Base-by-base conservation (phyloP, 2,888 invertebrate species). In the Furcula furcula region DNA sequence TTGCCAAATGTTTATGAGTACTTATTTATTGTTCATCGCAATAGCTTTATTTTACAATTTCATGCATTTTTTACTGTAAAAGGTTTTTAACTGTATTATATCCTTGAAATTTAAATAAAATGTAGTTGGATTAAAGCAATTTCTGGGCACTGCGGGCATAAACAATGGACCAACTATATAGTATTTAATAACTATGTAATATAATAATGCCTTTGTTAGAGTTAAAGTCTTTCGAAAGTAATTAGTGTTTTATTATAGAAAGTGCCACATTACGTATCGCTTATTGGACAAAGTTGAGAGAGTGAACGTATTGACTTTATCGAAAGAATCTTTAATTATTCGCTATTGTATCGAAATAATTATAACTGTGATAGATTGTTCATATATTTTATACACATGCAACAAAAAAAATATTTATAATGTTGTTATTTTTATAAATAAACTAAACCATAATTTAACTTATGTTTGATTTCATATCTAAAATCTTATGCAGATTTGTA, bases 291-390 rank as follows among this genome's bases (percentile, higher is more conserved):
- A 34, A 48, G 43, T 46, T 46, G 52, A 55, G 53, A 70, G 59
- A 59, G 66, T 60, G 55, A 59, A 57, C 41, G 50, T 49, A 56
- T 48, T 50, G 43, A 51, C 44, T 36, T 44, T 55, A 49, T 58
- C 30, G 36, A 55, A 36, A 44, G 13, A 28, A 49, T 51, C 39
- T 45, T 31, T 50, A 46, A 50, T 51, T 51, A 49, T 43, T 48
- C 14, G 28, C 36, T 52, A 55, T 50, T 50, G 37, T 48, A 49
- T 39, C 32, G 26, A 55, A 46, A 31, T 46, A n/a, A n/a, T n/a
- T 31, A 30, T 9, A 14, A 72, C 81, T 83, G 84, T 83, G 82
- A 83, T 83, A 83, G 70, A 65, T 56, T 58, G 44, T 65, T 59
- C 43, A 33, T 27, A 27, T 10, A 10, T 4, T 28, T 48, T 29